Evolutionary conservation across 2,113 vertebrate species (phyloP), one percentile per base, ranked within the genome.

Genomic region (Pheucticus melanocephalus): DNA sequence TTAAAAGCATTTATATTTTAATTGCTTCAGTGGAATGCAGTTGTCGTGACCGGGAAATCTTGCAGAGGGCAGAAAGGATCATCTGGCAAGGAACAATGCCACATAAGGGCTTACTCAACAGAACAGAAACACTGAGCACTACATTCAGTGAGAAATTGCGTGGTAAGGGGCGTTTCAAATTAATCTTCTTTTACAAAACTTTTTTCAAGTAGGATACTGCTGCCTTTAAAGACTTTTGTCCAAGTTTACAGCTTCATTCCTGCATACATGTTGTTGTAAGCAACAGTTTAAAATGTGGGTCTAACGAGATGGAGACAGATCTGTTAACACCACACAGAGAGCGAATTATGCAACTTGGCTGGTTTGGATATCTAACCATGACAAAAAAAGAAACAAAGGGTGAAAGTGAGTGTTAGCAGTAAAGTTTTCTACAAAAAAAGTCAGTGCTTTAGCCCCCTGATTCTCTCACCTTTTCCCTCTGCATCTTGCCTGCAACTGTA

Each of bases 1-100:
- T 93, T 69, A 57, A 90, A 92, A 94, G 88, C 76, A 88, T 92
- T 95, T 92, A 45, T 72, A 77, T 88, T 95, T 95, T 73, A 92
- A 93, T 94, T 90, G 79, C 76, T 88, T 86, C 68, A 88, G 50
- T 65, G 68, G 79, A 86, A 90, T 86, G 90, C 63, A 50, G 54
- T 86, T 94, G 79, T 88, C 39, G 10, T 66, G 85, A 95, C 86
- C 8, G 0, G 50, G 61, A 90, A 90, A 73, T 93, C 65, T 94
- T 77, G 59, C 82, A 77, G 86, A 83, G 92, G 88, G 92, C 92
- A 90, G 88, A 70, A 95, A 61, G 92, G 90, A 92, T 95, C 92
- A 90, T 86, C 72, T 93, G 71, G 39, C 64, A 66, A 90, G 27
- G n/a, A 92, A 53, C 84, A 89, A 78, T 39, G 24, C 53, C 78